Base-by-base conservation (phyloP, 2,113 vertebrate species). In the Misgurnus anguillicaudatus region DNA sequence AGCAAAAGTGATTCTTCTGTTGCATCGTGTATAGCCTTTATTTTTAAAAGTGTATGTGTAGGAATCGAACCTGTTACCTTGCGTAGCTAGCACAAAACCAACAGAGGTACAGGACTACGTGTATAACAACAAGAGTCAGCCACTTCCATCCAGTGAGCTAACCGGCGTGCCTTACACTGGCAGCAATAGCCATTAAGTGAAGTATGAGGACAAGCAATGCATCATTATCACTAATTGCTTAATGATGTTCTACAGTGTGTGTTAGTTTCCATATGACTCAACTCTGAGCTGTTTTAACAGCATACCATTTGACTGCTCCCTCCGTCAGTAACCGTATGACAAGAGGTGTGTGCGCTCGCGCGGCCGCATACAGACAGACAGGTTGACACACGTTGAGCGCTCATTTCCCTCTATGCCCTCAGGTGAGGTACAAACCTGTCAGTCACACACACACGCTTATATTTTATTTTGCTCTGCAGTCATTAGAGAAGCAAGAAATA, bases 401-500 rank as follows among this genome's bases (percentile, higher is more conserved):
- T 83, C 64, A 72, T 86, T 86, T 85, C 80, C 51, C 9, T 76
- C 83, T 81, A 82, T 85, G 86, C 83, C 80, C 79, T 83, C 58
- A 51, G 72, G 80, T 81, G 64, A 87, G 75, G 80, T 77, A 82
- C 76, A 84, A 80, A 85, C 87, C 86, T 91, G 89, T 89, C 57
- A 75, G 31, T 45, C 51, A 1, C 70, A 77, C 78, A 53, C 67
- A 76, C 63, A 75, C 71, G 76, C 63, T 41, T 64, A 72, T 83
- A 84, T 89, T 87, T 89, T 87, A 85, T 80, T 78, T 80, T 74
- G 68, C 78, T 82, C 82, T 67, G 77, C 79, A 83, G 88, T 92
- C 89, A 91, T 91, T 90, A 91, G 86, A 83, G 62, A 83, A 89
- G 89, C 86, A 87, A 86, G 84, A 60, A 88, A 82, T 89, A 83